Conservation (phyloP, 2,113 vertebrate genomes). For the Solenodon paradoxus region DNA sequence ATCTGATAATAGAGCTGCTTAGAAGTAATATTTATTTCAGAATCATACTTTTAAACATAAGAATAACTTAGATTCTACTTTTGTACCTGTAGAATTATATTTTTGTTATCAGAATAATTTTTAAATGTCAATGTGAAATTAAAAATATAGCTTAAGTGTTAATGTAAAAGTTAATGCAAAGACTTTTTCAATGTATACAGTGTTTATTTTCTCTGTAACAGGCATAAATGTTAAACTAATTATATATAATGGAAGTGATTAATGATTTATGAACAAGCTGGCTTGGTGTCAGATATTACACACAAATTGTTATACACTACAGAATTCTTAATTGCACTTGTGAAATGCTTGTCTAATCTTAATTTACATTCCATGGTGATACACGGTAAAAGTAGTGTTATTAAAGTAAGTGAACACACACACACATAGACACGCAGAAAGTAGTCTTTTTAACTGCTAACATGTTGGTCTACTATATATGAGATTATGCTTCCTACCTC, state of each 20-base stretch:
- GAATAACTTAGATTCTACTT: neutral
- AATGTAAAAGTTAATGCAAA: neutral
- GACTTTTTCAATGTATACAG: neutral
- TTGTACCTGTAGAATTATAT: constrained; percentile 47
- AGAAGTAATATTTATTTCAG: constrained; percentile 30
- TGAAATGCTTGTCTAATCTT: constrained; percentile 7
- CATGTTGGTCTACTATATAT: neutral
- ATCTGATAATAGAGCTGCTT: neutral
- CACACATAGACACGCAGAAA: no score
- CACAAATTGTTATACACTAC: neutral
- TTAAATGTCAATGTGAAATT: constrained; percentile 49
- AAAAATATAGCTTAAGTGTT: constrained; percentile 27
- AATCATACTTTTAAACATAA: neutral
- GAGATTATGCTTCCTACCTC: constrained; percentile 8
- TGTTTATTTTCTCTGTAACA: neutral
- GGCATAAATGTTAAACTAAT: neutral
- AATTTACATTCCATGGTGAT: constrained; percentile 55
- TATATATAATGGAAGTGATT: neutral
- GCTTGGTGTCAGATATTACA: neutral
- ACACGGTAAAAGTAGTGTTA: neutral
- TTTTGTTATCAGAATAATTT: constrained; percentile 55
- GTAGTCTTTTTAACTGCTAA: neutral
- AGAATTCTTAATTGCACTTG: neutral
- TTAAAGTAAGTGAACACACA: neutral
- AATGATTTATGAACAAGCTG: neutral